Percentiles rank a stretch among this genome's conserved stretches.
Evolutionary conservation across 2,113 vertebrate species (phyloP).

Genomic region (Notothenia coriiceps): DNA sequence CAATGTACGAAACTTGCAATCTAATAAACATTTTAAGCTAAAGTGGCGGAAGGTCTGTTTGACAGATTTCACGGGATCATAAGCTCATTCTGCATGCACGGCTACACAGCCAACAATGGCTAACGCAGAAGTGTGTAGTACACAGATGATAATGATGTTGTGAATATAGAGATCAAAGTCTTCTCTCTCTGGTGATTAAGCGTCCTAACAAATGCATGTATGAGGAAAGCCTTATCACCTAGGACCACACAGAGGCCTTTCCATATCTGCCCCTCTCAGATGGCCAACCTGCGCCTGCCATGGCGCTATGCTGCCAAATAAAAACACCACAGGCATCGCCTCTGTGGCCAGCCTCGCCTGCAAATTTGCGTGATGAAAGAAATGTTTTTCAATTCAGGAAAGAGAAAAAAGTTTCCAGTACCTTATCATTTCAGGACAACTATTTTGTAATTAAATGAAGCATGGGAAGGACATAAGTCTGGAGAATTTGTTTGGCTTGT

Average conservation of each 20-base stretch:
- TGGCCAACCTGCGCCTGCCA: constrained; percentile 69
- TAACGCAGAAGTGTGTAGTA: constrained; percentile 54
- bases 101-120: constrained; percentile 56
- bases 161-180: constrained; percentile 80
- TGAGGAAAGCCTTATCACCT: constrained; percentile 80
- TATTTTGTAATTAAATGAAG: constrained; percentile 55
- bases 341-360: constrained; percentile 51
- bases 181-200: constrained; percentile 67
- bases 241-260: constrained; percentile 73
- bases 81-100: constrained; percentile 38
- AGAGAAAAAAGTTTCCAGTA: constrained; percentile 29
- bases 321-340: constrained; percentile 67
- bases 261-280: constrained; percentile 81
- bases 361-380: constrained; percentile 69
- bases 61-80: constrained; percentile 61
- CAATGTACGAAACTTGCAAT: background rate
- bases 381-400: constrained; percentile 43
- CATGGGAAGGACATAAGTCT: constrained; percentile 19
- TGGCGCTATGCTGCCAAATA: constrained; percentile 66
- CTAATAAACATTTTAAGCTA: constrained; percentile 49
- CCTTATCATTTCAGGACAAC: constrained; percentile 58
- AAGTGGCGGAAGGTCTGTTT: constrained; percentile 34
- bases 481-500: constrained; percentile 45
- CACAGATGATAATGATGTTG: constrained; percentile 75
- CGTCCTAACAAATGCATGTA: constrained; percentile 72